These are phyloP conservation scores for Thecophora atra DNA, from an alignment of 2,888 invertebrate species.

Conservation along the genomic window DNA sequence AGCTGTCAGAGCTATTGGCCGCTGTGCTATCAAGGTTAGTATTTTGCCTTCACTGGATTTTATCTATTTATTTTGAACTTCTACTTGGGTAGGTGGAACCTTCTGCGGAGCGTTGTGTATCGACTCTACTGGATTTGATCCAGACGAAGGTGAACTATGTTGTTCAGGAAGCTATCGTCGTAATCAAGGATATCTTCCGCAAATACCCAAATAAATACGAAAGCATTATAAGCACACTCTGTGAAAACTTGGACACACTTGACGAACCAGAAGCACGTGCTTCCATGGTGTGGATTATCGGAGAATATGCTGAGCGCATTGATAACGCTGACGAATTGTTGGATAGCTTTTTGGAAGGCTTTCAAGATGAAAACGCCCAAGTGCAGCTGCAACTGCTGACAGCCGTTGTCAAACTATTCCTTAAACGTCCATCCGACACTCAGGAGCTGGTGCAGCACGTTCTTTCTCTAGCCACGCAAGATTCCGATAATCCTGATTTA, in stretches of 20 bases:
- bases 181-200: conserved; percentile 96
- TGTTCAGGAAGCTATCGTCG: conserved; percentile 99
- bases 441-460: conserved; percentile 98
- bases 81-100: conserved; percentile 75
- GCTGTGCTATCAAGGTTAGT: conserved; percentile 93
- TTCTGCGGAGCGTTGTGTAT: conserved; percentile 97
- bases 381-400: conserved; percentile 96
- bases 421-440: conserved; percentile 97
- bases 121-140: conserved; percentile 95
- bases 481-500: conserved; percentile 98
- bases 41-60: too few relatives aligned
- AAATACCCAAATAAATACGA: conserved; percentile 99
- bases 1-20: conserved; percentile 96
- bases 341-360: conserved; percentile 97
- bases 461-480: conserved; percentile 85
- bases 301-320: conserved; percentile 98
- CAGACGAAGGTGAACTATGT: conserved; percentile 99
- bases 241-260: conserved; percentile 97
- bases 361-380: conserved; percentile 96
- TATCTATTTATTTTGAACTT: too few relatives aligned
- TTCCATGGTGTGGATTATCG: conserved; percentile 96
- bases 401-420: conserved; percentile 97
- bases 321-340: conserved; percentile 98
- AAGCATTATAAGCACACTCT: conserved; percentile 98
- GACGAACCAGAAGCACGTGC: conserved; percentile 99